These are phyloP conservation scores for Zosterops hypoxanthus DNA, from an alignment of 2,113 vertebrate genomes.

Conservation along the genomic window DNA sequence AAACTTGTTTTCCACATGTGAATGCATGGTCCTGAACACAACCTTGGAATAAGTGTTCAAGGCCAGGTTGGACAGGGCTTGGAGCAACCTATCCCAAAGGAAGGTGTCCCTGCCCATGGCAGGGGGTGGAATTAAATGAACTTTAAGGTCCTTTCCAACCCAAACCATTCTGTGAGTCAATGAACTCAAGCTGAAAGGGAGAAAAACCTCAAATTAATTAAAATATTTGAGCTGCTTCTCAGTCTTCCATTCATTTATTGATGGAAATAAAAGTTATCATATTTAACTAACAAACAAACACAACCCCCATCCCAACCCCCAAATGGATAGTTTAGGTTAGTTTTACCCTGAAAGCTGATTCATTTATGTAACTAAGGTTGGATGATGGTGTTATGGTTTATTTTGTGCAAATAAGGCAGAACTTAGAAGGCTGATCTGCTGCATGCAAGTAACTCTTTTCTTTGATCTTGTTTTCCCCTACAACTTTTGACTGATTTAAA, in stretches of 20 bases:
- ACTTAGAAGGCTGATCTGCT: background rate
- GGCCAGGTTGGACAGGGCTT: background rate
- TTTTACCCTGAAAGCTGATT: background rate
- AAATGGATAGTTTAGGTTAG: background rate
- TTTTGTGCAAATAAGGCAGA: background rate
- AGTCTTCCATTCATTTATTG: background rate
- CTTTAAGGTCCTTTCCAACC: background rate
- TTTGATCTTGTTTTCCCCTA: conserved; percentile 16
- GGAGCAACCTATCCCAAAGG: background rate
- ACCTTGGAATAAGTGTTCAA: background rate
- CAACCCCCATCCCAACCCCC: background rate
- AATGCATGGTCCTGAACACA: background rate
- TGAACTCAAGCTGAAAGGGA: background rate
- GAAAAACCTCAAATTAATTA: background rate
- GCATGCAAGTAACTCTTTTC: background rate
- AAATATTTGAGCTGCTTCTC: background rate
- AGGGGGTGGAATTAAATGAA: background rate
- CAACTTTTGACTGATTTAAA: background rate
- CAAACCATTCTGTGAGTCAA: background rate
- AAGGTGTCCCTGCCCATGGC: background rate
- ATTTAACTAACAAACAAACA: background rate
- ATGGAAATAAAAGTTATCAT: background rate
- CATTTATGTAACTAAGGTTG: background rate
- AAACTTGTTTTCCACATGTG: background rate
- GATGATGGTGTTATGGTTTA: background rate